These are phyloP conservation scores for Alloscopus bannaensis DNA, from an alignment of 2,888 invertebrate species.

Conservation along the genomic window DNA sequence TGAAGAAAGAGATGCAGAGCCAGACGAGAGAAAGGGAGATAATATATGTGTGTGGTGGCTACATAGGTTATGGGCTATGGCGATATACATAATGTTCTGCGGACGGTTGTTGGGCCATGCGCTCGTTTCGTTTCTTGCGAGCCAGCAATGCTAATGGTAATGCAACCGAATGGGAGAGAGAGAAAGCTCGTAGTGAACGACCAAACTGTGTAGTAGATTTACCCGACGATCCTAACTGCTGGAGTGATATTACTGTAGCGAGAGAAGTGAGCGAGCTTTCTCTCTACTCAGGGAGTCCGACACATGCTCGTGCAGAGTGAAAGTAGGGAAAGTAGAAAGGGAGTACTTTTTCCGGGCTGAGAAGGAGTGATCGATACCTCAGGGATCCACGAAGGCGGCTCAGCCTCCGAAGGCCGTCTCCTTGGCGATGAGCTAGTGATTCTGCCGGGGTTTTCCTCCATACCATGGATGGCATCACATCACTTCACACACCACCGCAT, in stretches of 20 bases:
- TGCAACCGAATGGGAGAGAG: constrained; percentile 21
- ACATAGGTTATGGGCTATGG: constrained; percentile 47
- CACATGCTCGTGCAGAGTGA: constrained; percentile 4
- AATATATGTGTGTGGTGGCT: constrained; percentile 56
- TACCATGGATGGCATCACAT: constrained; percentile 54
- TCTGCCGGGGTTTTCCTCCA: constrained; percentile 57
- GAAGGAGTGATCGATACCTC: constrained; percentile 73
- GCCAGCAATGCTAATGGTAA: constrained; percentile 21
- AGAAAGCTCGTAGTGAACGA: constrained; percentile 7
- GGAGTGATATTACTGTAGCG: not conserved
- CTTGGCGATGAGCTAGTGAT: constrained; percentile 68
- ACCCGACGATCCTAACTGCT: not conserved
- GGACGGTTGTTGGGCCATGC: constrained; percentile 58
- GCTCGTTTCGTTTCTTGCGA: constrained; percentile 42
- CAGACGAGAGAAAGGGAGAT: constrained; percentile 37
- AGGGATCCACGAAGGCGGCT: constrained; percentile 73
- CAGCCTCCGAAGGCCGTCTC: constrained; percentile 74
- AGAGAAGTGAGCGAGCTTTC: constrained; percentile 14
- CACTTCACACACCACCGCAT: constrained; percentile 62
- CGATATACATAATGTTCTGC: constrained; percentile 54
- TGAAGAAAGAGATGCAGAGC: constrained; percentile 24
- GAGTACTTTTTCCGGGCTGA: constrained; percentile 62
- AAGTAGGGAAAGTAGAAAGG: constrained; percentile 35
- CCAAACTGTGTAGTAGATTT: not conserved
- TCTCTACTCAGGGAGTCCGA: constrained; percentile 11